Conservation (phyloP, 1,140 invertebrate genomes). For the Schlechtendalia chinensis region DNA sequence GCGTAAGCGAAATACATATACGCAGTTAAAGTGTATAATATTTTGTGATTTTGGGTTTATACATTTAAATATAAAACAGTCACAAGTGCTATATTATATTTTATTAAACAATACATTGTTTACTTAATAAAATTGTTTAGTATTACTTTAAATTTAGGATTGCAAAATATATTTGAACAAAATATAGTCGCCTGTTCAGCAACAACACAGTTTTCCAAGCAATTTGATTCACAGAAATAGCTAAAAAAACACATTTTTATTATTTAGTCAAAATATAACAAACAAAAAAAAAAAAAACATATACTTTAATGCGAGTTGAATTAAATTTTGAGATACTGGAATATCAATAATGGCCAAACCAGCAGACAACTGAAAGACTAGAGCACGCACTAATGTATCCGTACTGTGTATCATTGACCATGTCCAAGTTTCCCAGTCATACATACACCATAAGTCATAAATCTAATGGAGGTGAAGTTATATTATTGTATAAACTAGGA, state of each 20-base stretch:
- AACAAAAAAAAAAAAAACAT: neutral
- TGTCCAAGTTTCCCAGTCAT: conserved; percentile 42
- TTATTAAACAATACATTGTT: neutral
- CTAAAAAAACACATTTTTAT: neutral
- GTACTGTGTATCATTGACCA: conserved; percentile 39
- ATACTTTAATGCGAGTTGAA: conserved; percentile 27
- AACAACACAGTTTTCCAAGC: conserved; percentile 14
- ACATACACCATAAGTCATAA: conserved; percentile 14
- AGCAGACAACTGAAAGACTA: conserved; percentile 40
- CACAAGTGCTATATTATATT: neutral
- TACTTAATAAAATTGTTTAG: neutral
- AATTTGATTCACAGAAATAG: conserved; percentile 35
- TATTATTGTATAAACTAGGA: neutral
- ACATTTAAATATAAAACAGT: no score
- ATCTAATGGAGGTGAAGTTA: neutral
- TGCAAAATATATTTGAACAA: conserved; percentile 42
- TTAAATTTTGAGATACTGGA: conserved; percentile 26
- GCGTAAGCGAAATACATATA: no score
- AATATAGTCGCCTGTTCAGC: conserved; percentile 31
- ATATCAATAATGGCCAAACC: conserved; percentile 36
- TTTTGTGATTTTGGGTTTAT: no score
- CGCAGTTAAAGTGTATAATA: no score
- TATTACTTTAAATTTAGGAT: conserved; percentile 28
- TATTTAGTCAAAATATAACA: neutral
- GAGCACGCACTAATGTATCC: conserved; percentile 24